Percentiles rank a stretch among this genome's conserved stretches.
phyloP scores from a whole-genome alignment of 1,140 invertebrate species.

The Conus betulinus region DNA sequence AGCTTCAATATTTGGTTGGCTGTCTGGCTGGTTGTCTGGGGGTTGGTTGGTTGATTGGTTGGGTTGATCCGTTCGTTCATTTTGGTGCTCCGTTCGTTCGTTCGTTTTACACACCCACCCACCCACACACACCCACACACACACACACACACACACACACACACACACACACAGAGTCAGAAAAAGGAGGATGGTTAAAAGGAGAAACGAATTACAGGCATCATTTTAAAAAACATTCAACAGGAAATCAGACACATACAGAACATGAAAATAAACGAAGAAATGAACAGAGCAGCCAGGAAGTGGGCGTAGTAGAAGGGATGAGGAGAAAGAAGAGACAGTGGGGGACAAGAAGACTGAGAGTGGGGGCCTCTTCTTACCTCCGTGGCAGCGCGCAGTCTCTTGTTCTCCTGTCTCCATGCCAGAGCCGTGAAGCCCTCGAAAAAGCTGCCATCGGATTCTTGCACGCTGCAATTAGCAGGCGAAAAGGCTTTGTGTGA shows the following conservation, averaged over 20 bases:
- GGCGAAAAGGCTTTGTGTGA: constrained; percentile 31
- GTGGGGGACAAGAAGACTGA: background rate
- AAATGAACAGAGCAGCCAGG: no score
- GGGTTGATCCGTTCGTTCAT: no score
- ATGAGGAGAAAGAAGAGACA: background rate
- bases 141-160: no score
- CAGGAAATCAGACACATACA: background rate
- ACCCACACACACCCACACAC: no score
- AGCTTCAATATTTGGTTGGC: no score
- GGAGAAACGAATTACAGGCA: no score
- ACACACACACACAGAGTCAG: background rate
- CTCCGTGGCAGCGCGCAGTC: constrained; percentile 83
- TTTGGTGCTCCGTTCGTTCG: no score
- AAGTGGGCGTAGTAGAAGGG: no score
- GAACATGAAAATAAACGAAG: no score
- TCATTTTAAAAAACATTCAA: no score
- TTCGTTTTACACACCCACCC: fast-evolving
- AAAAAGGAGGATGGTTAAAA: background rate
- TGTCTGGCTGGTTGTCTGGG: no score
- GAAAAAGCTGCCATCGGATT: constrained; percentile 94
- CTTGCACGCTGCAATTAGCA: constrained; percentile 82
- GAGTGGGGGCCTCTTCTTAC: constrained; percentile 60
- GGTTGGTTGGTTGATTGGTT: no score
- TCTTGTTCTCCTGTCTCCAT: constrained; percentile 92
- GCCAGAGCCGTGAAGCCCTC: constrained; percentile 92